A percentile compares a stretch with the other conserved stretches of the same genome.
Evolutionary conservation across 1,140 invertebrate genomes (phyloP).

Genomic region (Drosophila miranda): DNA sequence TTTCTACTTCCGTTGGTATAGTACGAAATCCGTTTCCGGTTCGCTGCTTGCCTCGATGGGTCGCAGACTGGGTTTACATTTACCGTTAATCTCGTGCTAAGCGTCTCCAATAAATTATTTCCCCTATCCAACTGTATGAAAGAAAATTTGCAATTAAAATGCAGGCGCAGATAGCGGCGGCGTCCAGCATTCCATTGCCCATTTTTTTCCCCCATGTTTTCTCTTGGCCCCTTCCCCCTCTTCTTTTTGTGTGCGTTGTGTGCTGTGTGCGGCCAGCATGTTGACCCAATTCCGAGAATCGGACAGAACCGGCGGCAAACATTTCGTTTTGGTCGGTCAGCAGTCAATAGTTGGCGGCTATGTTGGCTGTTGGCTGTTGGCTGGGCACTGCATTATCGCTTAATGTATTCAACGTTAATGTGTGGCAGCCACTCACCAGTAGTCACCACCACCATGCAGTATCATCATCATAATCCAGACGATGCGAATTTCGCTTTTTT

Average conservation of each 20-base stretch:
- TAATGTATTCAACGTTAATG: slow-evolving; percentile 58
- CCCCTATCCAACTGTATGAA: slow-evolving; percentile 38
- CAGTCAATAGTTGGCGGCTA: slow-evolving; percentile 1
- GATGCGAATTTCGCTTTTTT: slow-evolving; percentile 55
- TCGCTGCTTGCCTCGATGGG: slow-evolving; percentile 34
- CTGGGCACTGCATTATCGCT: slow-evolving; percentile 36
- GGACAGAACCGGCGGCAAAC: slow-evolving; percentile 40
- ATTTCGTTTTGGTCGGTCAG: slow-evolving; percentile 47
- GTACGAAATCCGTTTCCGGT: slow-evolving; percentile 76
- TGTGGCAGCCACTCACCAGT: slow-evolving; percentile 46
- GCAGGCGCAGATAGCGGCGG: slow-evolving; percentile 53
- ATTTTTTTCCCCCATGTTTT: slow-evolving; percentile 10
- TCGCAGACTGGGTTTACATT: slow-evolving; percentile 64
- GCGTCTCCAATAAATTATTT: slow-evolving; percentile 75
- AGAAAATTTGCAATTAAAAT: slow-evolving; percentile 77
- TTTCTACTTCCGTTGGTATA: slow-evolving; percentile 73
- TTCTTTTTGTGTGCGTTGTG: slow-evolving; percentile 13
- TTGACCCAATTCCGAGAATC: slow-evolving; percentile 62
- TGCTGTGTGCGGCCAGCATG: slow-evolving; percentile 45
- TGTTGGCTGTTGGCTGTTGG: neutral
- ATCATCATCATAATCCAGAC: slow-evolving; percentile 23
- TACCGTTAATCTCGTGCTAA: slow-evolving; percentile 75
- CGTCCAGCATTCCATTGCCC: slow-evolving; percentile 11
- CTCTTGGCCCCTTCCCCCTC: neutral
- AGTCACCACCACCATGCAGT: neutral